Evolutionary conservation across 2,113 vertebrate species (phyloP), one percentile per base, ranked within the genome.

Genomic region (Macquaria ambigua): DNA sequence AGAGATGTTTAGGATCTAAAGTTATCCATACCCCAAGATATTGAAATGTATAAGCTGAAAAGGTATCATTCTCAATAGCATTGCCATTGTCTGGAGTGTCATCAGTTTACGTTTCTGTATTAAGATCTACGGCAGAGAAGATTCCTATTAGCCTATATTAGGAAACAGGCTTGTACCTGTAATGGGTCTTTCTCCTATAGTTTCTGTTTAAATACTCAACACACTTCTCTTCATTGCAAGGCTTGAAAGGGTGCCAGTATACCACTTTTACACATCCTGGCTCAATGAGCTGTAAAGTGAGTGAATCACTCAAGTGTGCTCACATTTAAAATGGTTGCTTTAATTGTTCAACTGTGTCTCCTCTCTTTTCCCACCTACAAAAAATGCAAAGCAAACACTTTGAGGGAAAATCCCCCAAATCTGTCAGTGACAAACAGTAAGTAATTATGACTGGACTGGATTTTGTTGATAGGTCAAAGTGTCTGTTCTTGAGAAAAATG

Each of bases 241-340:
- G 37, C 37, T 72, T 56, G 37, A 56, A 18, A 81, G 34, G 3
- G 5, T 59, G 76, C n/a, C 69, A 74, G 6, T 21, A 56, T 18
- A 31, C 6, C 39, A 43, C 28, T 41, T 67, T 71, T 34, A 77
- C 56, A 79, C 20, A 53, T 39, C 11, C 23, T 58, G 63, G 66
- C 56, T 79, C 76, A 75, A 5, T 58, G 48, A 87, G 66, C 59
- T 0, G 7, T 8, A n/a, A 5, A 53, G 37, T 77, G 43, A 72
- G 23, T 80, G 56, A 59, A 67, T 46, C 58, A 48, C 46, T 48
- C 10, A 16, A 1, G 10, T 8, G 14, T 28, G 39, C 61, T 68
- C 31, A 67, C 62, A 55, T 66, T 72, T 77, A 8, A 15, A 5
- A 8, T 23, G 3, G 39, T 8, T 63, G 21, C 20, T 64, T n/a